phyloP scores from a whole-genome alignment of 2,113 vertebrate genomes.

The Axis porcinus region DNA sequence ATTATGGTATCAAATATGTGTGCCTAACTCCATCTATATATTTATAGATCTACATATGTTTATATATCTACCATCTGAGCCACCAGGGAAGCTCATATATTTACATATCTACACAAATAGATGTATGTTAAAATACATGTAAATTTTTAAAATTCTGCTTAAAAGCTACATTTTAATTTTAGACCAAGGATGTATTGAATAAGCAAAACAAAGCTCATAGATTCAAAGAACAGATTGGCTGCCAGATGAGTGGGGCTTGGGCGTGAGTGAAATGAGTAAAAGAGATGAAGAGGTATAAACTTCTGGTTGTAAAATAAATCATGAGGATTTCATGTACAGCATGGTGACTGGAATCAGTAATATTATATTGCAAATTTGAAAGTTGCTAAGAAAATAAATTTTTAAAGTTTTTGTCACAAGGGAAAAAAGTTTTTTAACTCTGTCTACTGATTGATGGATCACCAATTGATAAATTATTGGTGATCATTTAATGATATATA shows the following conservation, averaged over 20 bases:
- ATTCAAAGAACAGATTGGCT: neutral
- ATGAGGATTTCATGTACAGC: neutral
- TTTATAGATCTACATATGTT: neutral
- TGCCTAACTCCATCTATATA: neutral
- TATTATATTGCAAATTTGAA: neutral
- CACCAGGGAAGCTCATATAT: neutral
- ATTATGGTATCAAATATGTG: neutral
- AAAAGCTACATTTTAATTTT: neutral
- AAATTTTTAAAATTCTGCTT: constrained; percentile 4
- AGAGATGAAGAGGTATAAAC: neutral
- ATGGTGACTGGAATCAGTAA: neutral
- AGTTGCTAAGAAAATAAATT: neutral
- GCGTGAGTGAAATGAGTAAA: neutral
- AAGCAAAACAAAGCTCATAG: neutral
- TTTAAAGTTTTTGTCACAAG: neutral
- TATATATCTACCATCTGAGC: neutral
- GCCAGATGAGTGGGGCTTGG: neutral
- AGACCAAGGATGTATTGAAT: neutral
- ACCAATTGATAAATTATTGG: neutral
- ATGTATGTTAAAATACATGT: neutral
- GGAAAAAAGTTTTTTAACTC: neutral
- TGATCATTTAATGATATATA: neutral
- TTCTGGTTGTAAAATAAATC: neutral
- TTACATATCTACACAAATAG: neutral
- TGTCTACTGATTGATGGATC: neutral